These are phyloP conservation scores for Aldabrachelys gigantea DNA, from an alignment of 2,113 vertebrate species.

Conservation along the genomic window DNA sequence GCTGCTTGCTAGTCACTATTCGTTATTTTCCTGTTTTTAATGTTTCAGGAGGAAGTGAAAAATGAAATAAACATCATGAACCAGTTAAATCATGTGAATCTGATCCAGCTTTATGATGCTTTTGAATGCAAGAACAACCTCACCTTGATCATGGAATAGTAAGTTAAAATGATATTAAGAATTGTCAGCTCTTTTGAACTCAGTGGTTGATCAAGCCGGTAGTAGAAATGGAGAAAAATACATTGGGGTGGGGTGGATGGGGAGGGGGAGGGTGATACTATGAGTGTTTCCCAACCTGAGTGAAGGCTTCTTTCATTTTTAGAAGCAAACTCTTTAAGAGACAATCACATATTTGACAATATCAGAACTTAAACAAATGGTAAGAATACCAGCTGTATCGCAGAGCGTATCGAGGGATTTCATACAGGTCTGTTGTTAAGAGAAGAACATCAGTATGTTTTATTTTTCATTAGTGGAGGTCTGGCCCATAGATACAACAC, in stretches of 20 bases:
- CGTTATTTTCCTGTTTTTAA: neutral
- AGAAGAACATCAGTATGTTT: neutral
- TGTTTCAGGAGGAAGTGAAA: slow-evolving; percentile 88
- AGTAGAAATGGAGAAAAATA: neutral
- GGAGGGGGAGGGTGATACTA: neutral
- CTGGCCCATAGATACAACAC: neutral
- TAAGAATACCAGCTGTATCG: neutral
- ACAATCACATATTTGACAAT: neutral
- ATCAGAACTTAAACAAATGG: neutral
- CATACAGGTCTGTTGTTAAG: neutral
- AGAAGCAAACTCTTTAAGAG: neutral
- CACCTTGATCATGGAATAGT: slow-evolving; percentile 92
- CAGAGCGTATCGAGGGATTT: neutral
- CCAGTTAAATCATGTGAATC: slow-evolving; percentile 88
- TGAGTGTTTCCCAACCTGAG: neutral
- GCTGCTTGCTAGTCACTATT: neutral
- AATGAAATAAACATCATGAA: slow-evolving; percentile 93
- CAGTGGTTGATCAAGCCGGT: neutral
- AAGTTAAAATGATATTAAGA: slow-evolving; percentile 63
- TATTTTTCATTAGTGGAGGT: neutral
- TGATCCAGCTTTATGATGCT: slow-evolving; percentile 93
- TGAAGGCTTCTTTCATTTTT: neutral
- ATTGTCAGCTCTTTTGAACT: neutral
- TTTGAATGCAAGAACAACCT: slow-evolving; percentile 87
- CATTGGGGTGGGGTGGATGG: neutral